Evolutionary conservation across 2,888 invertebrate species (phyloP).

Genomic region (Ferrisia virgata): DNA sequence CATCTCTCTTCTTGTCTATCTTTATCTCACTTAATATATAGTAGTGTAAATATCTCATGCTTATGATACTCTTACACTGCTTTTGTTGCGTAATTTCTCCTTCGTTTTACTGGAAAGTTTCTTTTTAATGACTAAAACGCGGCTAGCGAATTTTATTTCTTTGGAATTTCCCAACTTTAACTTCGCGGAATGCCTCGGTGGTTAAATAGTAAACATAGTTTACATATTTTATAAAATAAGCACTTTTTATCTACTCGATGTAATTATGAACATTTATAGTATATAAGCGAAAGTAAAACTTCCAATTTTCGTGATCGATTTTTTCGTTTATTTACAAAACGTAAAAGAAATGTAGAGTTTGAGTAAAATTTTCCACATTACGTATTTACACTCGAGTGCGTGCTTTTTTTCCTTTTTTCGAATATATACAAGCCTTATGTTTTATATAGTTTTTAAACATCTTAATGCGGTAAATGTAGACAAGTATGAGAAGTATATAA

Average conservation of each 20-base stretch:
- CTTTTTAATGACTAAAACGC: background rate
- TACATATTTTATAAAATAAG: background rate
- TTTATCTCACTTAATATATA: too few species aligned
- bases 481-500: too few species aligned
- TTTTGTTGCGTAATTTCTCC: background rate
- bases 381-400: background rate
- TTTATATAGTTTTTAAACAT: too few species aligned
- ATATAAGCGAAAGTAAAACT: background rate
- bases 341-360: background rate
- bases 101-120: background rate
- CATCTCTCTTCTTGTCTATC: too few species aligned
- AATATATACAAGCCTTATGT: too few species aligned
- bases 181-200: background rate
- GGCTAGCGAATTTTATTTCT: slow-evolving; percentile 6
- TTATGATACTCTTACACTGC: too few species aligned
- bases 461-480: too few species aligned
- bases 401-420: too few species aligned
- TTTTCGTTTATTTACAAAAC: background rate
- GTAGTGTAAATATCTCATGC: too few species aligned
- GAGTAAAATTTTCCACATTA: background rate
- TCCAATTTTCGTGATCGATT: background rate
- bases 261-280: background rate
- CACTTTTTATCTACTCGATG: background rate
- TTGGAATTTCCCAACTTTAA: background rate
- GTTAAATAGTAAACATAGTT: background rate